phyloP scores from a whole-genome alignment of 2,888 invertebrate genomes.

The Sarcophaga caerulescens region DNA sequence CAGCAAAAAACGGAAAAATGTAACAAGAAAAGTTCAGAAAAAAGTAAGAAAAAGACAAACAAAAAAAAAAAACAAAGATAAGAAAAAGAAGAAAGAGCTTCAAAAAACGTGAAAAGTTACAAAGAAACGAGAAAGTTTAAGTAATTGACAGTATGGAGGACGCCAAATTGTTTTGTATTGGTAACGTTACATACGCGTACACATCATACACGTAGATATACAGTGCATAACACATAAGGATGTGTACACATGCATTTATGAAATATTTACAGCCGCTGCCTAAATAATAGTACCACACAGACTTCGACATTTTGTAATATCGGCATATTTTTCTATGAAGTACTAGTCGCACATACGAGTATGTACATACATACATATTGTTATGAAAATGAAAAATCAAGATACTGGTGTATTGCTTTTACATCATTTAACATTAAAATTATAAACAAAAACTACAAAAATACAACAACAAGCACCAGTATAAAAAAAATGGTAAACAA shows the following conservation, averaged over 20 bases:
- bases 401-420: too few relatives aligned
- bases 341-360: too few relatives aligned
- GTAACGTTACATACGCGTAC: not conserved
- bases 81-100: not conserved
- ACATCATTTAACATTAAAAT: too few relatives aligned
- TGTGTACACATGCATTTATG: not conserved
- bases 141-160: constrained; percentile 65
- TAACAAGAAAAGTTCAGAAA: not conserved
- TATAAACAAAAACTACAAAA: too few relatives aligned
- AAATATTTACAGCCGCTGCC: too few relatives aligned
- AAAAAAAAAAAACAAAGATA: constrained; percentile 7
- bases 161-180: constrained; percentile 62
- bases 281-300: too few relatives aligned
- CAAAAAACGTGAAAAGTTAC: constrained; percentile 1
- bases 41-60: not conserved
- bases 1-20: not conserved
- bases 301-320: too few relatives aligned
- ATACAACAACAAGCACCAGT: too few relatives aligned
- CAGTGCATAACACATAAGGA: not conserved
- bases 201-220: not conserved
- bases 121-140: constrained; percentile 56
- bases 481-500: too few relatives aligned
- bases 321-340: too few relatives aligned
- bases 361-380: too few relatives aligned
- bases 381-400: too few relatives aligned